Conservation (phyloP, 2,797 vertebrate species). For the Antrozous pallidus region DNA sequence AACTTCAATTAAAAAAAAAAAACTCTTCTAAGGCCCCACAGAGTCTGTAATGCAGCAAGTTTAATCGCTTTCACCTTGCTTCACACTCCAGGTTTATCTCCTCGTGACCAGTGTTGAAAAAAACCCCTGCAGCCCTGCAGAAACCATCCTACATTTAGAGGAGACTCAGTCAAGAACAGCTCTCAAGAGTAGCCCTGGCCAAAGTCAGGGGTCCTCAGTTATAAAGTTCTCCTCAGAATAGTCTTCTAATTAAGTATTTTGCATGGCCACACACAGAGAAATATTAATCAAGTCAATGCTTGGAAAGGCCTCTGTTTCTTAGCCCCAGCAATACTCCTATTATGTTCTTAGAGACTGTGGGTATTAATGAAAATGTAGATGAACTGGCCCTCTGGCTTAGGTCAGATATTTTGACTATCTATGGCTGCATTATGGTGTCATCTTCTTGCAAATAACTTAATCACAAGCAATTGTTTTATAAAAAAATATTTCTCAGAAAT, state of each 20-base stretch:
- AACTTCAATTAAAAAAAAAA: background rate
- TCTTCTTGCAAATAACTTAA: slow-evolving; percentile 39
- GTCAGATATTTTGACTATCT: background rate
- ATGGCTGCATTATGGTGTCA: background rate
- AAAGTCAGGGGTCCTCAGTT: background rate
- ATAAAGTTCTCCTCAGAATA: background rate
- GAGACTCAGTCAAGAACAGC: background rate
- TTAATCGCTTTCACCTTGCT: background rate
- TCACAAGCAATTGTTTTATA: background rate
- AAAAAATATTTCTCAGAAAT: slow-evolving; percentile 10
- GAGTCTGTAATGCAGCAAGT: background rate
- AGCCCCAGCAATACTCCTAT: background rate
- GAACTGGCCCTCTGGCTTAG: background rate
- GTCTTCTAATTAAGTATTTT: background rate
- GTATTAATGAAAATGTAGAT: background rate
- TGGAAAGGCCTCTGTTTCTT: background rate
- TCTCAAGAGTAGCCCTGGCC: background rate
- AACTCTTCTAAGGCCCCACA: background rate
- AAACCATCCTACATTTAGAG: background rate
- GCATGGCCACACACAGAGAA: background rate
- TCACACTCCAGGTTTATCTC: background rate
- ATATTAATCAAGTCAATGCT: background rate
- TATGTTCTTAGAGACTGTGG: background rate
- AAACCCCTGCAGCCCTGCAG: background rate
- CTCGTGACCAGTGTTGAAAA: background rate